phyloP scores from a whole-genome alignment of 2,797 vertebrate species.

The Danio albolineatus region DNA sequence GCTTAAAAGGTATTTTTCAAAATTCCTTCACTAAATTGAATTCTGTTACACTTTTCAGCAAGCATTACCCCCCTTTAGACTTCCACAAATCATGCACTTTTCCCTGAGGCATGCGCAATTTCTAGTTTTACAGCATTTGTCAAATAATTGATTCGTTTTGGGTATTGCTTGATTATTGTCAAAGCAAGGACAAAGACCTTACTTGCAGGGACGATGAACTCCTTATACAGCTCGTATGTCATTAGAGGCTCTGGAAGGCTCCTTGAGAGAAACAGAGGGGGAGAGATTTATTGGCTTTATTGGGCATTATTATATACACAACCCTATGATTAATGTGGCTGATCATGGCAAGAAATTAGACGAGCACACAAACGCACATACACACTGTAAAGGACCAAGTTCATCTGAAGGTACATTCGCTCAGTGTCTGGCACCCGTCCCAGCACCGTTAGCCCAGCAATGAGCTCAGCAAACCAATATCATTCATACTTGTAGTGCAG shows the following conservation, averaged over 20 bases:
- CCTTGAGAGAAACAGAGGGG: constrained; percentile 73
- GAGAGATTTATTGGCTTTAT: constrained; percentile 70
- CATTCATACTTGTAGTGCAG: constrained; percentile 1
- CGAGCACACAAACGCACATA: constrained; percentile 53
- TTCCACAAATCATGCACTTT: constrained; percentile 22
- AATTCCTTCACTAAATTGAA: constrained; percentile 6
- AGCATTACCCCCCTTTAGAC: background rate
- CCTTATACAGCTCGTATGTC: constrained; percentile 94
- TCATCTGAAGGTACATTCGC: constrained; percentile 82
- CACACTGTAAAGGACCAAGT: constrained; percentile 76
- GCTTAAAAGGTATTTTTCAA: background rate
- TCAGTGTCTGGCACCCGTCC: constrained; percentile 71
- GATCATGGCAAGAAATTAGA: constrained; percentile 75
- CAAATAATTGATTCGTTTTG: constrained; percentile 7
- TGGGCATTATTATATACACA: constrained; percentile 79
- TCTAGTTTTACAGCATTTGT: constrained; percentile 13
- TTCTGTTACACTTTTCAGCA: background rate
- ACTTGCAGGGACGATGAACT: constrained; percentile 95
- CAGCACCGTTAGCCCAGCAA: constrained; percentile 67
- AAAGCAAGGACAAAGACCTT: constrained; percentile 73
- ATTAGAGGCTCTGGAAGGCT: constrained; percentile 97
- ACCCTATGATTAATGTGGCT: constrained; percentile 80
- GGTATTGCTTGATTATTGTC: constrained; percentile 29
- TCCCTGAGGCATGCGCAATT: background rate
- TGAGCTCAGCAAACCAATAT: constrained; percentile 4